A percentile compares a stretch with the other conserved stretches of the same genome.
Evolutionary conservation across 2,888 invertebrate genomes (phyloP).

Genomic region (Chloroclystis v-ata): DNA sequence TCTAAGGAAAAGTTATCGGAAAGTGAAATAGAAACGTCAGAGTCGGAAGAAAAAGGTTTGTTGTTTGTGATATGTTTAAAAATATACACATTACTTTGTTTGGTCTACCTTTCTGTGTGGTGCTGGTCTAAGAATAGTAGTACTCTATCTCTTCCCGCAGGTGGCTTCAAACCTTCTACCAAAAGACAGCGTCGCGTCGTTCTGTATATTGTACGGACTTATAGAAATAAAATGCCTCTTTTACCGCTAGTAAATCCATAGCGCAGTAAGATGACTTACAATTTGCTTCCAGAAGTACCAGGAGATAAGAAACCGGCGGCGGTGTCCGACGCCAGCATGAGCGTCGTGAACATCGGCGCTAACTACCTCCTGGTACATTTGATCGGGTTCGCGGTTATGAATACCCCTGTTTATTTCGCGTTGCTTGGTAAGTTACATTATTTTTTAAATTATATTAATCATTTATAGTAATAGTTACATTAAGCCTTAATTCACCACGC

Average conservation of each 20-base stretch:
- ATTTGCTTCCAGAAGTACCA: conserved; percentile 27
- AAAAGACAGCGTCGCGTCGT: no score
- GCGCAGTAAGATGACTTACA: background rate
- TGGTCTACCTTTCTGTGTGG: no score
- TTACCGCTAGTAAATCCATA: background rate
- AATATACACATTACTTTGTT: no score
- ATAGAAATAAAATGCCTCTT: background rate
- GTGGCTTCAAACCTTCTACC: no score
- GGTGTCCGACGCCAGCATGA: conserved; percentile 42
- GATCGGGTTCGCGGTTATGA: conserved; percentile 73
- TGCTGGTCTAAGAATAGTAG: no score
- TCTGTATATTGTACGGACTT: no score
- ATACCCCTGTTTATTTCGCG: conserved; percentile 58
- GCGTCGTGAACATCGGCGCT: conserved; percentile 68
- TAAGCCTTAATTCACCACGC: no score
- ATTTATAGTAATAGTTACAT: background rate
- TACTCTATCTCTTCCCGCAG: no score
- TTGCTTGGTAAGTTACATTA: conserved; percentile 61
- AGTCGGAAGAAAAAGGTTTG: background rate
- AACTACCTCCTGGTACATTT: conserved; percentile 74
- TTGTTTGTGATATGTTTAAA: no score
- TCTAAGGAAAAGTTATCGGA: conserved; percentile 14
- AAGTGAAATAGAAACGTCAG: conserved; percentile 14
- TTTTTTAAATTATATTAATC: no score
- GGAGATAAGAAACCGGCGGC: conserved; percentile 32